Conservation (phyloP, 1,140 invertebrate species). For the Hesperophylax magnus region DNA sequence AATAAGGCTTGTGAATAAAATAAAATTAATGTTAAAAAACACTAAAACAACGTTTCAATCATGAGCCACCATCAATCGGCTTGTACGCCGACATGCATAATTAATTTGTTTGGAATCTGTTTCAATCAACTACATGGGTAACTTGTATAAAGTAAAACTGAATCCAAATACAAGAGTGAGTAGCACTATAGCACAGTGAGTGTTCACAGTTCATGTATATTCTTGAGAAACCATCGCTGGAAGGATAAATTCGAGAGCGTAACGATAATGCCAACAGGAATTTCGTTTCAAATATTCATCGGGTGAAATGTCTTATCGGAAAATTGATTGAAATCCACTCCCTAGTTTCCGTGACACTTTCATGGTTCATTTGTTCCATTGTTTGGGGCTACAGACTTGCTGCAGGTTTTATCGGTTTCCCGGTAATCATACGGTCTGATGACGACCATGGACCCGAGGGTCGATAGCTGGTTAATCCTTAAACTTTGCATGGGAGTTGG, state of each 20-base stretch:
- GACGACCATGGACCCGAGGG: background rate
- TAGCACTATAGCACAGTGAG: too few species aligned
- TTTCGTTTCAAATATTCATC: conserved; percentile 31
- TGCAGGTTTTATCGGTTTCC: conserved; percentile 39
- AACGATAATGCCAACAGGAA: conserved; percentile 3
- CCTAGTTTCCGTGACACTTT: conserved; percentile 40
- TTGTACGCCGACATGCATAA: too few species aligned
- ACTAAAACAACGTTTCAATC: too few species aligned
- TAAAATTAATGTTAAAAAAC: too few species aligned
- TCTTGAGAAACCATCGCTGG: background rate
- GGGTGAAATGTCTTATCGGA: conserved; percentile 26
- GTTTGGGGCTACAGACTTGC: conserved; percentile 33
- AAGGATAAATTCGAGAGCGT: conserved; percentile 4
- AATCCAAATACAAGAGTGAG: too few species aligned
- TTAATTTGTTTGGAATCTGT: too few species aligned
- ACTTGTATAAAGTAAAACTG: too few species aligned
- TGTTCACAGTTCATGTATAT: too few species aligned
- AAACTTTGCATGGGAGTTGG: conserved; percentile 13
- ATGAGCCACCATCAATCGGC: too few species aligned
- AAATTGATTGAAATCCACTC: conserved; percentile 53
- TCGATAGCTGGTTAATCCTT: conserved; percentile 29
- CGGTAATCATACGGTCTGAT: conserved; percentile 47
- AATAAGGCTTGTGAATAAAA: too few species aligned
- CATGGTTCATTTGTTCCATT: conserved; percentile 53
- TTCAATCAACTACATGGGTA: too few species aligned